Base-by-base conservation (phyloP, 1,140 invertebrate species). In the Microplitis mediator region DNA sequence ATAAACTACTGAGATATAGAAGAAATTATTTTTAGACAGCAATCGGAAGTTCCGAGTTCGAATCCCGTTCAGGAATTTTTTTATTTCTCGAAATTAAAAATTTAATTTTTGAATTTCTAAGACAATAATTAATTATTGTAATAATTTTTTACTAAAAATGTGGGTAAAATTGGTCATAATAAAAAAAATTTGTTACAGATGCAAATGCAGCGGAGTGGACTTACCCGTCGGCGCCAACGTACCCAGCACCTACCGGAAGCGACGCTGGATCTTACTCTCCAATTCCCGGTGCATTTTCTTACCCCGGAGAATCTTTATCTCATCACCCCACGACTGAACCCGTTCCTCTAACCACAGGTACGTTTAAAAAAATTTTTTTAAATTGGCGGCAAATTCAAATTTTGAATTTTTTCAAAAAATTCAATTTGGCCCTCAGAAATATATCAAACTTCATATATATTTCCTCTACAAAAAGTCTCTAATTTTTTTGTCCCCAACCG, bases 261-360 rank as follows among this genome's bases (percentile, higher is more conserved):
- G 81, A 78, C 73, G 79, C 83, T 58, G 84, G 84, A 63, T 84
- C 85, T 4, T 87, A 86, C 67, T 87, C 86, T 3, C 86, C 86
- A 31, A 77, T 86, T 69, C 85, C 80, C 16, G 85, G 85, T 45
- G 85, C 85, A 16, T 87, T 86, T 77, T 85, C 86, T 52, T 87
- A 87, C 75, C 85, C 85, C 5, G 82, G 84, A 1, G 86, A 88
- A 75, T 80, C 86, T 0, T 75, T 87, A 11, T 78, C 85, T 13
- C 86, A 87, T 76, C 86, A 87, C 74, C 82, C 86, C 8, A 85
- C 79, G 63, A 85, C 85, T 9, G 86, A 87, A 70, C 85, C 85
- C 1, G 83, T 87, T 69, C 84, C 86, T 75, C 77, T 87, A 70
- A 81, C 84, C 62, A 77, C 84, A 61, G 85, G 86, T 87, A 75